Base-by-base conservation (phyloP, 1,140 invertebrate genomes). In the Scylla paramamosain region DNA sequence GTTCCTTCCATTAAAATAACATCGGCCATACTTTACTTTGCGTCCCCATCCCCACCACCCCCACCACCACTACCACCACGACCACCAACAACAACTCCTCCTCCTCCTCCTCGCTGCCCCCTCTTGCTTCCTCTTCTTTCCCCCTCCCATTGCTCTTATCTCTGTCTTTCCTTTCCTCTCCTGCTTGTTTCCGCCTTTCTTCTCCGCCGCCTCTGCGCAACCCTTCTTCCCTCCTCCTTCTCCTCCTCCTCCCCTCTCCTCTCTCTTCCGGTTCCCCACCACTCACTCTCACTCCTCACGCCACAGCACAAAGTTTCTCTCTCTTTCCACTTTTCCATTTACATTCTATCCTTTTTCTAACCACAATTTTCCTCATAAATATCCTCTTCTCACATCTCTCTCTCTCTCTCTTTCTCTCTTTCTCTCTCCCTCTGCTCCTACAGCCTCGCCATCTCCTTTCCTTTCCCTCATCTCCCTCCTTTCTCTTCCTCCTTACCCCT, bases 111-210 rank as follows among this genome's bases (percentile, higher is more conserved):
- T 86, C n/a, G 12, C 29, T 29, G 0, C 29, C 77, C 29, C 77
- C 77, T 83, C 77, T 83, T 83, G 29, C 77, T 83, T 7, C 86
- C 25, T 39, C 31, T 88, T 88, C 86, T 29, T 32, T 46, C 86
- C 10, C 29, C 86, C 7, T 25, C n/a, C 16, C 86, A 31, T n/a
- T n/a, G 20, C n/a, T n/a, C 67, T 77, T 77, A n/a, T 77, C 52
- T 59, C 67, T n/a, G 67, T 77, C 67, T 77, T 77, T 77, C 67
- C 67, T 77, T n/a, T 77, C 67, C 67, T 77, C 67, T n/a, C n/a
- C 20, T 77, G 20, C n/a, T 77, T 77, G 52, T 59, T 59, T 59
- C 52, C 52, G 52, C 52, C 52, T 59, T 59, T 59, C 52, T 59
- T 59, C 52, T 59, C 16, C 10, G 52, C 52, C n/a, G 31, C 83